Evolutionary conservation across 2,888 invertebrate species (phyloP), one percentile per base, ranked within the genome.

Genomic region (Lucinisca nassula): DNA sequence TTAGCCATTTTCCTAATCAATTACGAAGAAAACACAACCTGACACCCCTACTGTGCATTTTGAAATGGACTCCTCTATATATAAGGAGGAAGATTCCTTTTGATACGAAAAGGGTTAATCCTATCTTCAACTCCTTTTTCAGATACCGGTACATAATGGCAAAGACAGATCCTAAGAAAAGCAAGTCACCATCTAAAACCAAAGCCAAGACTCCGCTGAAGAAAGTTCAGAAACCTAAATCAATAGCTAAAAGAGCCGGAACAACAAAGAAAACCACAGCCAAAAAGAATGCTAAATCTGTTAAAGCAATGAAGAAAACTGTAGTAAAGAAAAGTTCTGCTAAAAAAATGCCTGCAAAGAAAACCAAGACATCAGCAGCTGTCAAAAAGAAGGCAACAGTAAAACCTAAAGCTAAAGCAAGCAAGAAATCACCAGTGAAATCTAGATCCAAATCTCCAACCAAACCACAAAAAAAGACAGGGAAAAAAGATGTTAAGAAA

Each of bases 311-410:
- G 6, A 58, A 58, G 58, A 58, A 58, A 27, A 2, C 58, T 27
- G 58, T 27, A 10, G 27, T 27, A 6, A 58, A 58, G 27, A 27
- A n/a, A 30, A 67, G 40, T 17, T 77, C 89, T 17, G 77, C 84
- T 14, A 82, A 81, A 72, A 88, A 88, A 61, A 0, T 75, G 0
- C 79, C 79, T 61, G 51, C 76, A 72, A 40, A 49, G 51, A 67
- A 78, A 24, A 45, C 75, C 1, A 84, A 84, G 80, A 84, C 80
- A 37, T 45, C 79, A 21, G 55, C 79, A 37, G 61, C 83, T 24
- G 24, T 61, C 58, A 83, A 83, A 30, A 30, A 75, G 14, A 84
- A 84, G 74, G 32, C 73, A 21, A 32, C 77, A n/a, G n/a, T n/a
- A 51, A 27, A 73, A 38, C 30, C 37, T 32, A 81, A 61, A 61